These are phyloP conservation scores for Spea hammondii DNA, from an alignment of 2,797 vertebrate genomes.

Conservation along the genomic window DNA sequence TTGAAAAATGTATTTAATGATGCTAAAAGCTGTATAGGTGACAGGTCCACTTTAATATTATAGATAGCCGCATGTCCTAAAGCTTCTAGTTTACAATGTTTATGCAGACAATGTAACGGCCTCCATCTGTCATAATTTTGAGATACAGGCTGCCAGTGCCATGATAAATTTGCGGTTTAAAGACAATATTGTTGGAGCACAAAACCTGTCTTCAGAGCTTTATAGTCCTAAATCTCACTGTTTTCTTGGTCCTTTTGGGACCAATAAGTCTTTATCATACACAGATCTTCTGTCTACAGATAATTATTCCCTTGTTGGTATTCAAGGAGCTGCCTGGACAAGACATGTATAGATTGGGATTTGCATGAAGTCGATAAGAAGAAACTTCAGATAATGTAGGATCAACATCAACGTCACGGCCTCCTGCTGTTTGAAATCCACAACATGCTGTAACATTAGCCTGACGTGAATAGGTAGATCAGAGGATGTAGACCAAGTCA, in stretches of 20 bases:
- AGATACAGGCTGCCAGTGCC: too few relatives aligned
- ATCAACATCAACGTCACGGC: conserved; percentile 16
- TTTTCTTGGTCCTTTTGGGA: background rate
- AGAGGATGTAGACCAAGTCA: conserved; percentile 2
- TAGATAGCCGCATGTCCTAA: too few relatives aligned
- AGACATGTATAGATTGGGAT: conserved; percentile 27
- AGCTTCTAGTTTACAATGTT: too few relatives aligned
- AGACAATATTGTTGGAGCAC: background rate
- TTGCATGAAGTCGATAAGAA: conserved; percentile 40
- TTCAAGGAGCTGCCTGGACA: conserved; percentile 19
- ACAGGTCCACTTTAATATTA: too few relatives aligned
- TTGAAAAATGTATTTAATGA: too few relatives aligned
- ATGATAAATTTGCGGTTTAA: too few relatives aligned
- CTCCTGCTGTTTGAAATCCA: conserved; percentile 15
- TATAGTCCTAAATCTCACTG: background rate
- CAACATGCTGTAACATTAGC: conserved; percentile 5
- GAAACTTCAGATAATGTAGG: conserved; percentile 16
- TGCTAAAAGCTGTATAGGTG: too few relatives aligned
- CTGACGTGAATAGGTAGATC: background rate
- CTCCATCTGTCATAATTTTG: too few relatives aligned
- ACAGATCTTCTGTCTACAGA: conserved; percentile 2
- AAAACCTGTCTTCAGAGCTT: background rate
- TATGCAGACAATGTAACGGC: too few relatives aligned
- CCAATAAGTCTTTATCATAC: background rate
- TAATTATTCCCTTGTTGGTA: conserved; percentile 15